Base-by-base conservation (phyloP, 2,888 invertebrate species). In the Scaptomyza reducta region DNA sequence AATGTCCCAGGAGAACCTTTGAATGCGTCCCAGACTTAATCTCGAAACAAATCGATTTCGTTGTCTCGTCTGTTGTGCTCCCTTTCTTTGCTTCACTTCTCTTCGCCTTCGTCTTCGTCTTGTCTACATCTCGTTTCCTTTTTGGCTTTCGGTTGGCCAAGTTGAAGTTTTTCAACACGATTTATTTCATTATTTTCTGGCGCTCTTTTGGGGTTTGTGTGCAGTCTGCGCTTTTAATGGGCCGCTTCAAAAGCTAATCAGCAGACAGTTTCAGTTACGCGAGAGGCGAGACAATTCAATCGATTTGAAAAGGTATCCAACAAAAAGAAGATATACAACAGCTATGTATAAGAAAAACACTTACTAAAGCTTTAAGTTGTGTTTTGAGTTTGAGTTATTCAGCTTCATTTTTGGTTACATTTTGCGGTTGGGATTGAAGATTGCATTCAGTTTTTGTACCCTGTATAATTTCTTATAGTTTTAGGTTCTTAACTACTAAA, bases 31-130 rank as follows among this genome's bases (percentile, higher is more conserved):
- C 71, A 68, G 89, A 83, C 90, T 89, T 89, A 87, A 89, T 89
- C 89, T 87, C 63, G 75, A 88, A 89, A 89, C 86, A 89, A 89
- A 89, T 89, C 89, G 89, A 89, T 88, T 89, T 78, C 72, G 81
- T 77, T 77, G 83, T 78, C 74, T 73, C 61, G 63, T 61, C 66
- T 49, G 55, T 22, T 18, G 38, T 45, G 13, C 42, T 7, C 25
- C 51, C 62, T 55, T 38, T 46, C 40, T 16, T 44, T 40, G n/a
- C n/a, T n/a, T n/a, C n/a, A n/a, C 25, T n/a, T 16, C 45, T 6
- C 9, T n/a, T 1, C 45, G 7, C 25, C 25, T n/a, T 1, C 45
- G 4, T 11, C 7, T 16, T 46, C 3, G 29, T 22, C 38, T 16
- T 51, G 10, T 33, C 7, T 49, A 6, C 47, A 11, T 33, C 9